A percentile compares a stretch with the other conserved stretches of the same genome.
phyloP scores from a whole-genome alignment of 2,888 invertebrate genomes.

The Sphinx pinastri region DNA sequence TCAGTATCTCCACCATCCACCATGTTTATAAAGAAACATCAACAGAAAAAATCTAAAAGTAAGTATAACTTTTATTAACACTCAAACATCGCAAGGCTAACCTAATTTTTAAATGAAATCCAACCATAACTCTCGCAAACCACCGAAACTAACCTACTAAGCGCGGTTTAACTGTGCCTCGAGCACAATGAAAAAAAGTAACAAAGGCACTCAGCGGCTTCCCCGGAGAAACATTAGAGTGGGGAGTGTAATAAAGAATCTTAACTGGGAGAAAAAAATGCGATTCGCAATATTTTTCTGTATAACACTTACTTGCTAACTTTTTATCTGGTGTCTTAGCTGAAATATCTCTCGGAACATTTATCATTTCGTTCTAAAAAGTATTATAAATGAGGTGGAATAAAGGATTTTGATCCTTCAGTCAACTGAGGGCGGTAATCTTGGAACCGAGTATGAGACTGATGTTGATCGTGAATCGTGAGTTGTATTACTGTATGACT shows the following conservation, averaged over 20 bases:
- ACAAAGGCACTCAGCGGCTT: conserved; percentile 30
- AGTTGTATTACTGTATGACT: no score
- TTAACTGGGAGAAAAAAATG: conserved; percentile 36
- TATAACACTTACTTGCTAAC: conserved; percentile 24
- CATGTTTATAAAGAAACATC: no score
- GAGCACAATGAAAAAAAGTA: conserved; percentile 28
- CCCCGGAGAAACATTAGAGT: conserved; percentile 34
- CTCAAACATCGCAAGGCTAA: not conserved
- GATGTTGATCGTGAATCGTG: no score
- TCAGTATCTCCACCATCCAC: no score
- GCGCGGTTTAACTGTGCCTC: conserved; percentile 3
- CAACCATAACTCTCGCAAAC: not conserved
- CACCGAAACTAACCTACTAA: conserved; percentile 18
- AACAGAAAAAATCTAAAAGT: no score
- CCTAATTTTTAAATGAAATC: conserved; percentile 7
- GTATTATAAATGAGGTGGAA: conserved; percentile 23
- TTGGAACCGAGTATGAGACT: not conserved
- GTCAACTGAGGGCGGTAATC: conserved; percentile 15
- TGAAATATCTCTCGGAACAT: conserved; percentile 18
- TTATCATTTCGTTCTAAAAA: conserved; percentile 19
- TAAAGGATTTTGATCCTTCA: conserved; percentile 14
- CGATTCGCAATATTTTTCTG: conserved; percentile 31
- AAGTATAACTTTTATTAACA: no score
- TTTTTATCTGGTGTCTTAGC: conserved; percentile 22
- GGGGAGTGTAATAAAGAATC: conserved; percentile 37